Evolutionary conservation across 2,888 invertebrate species (phyloP), one percentile per base, ranked within the genome.

Genomic region (Corbicula japonica): DNA sequence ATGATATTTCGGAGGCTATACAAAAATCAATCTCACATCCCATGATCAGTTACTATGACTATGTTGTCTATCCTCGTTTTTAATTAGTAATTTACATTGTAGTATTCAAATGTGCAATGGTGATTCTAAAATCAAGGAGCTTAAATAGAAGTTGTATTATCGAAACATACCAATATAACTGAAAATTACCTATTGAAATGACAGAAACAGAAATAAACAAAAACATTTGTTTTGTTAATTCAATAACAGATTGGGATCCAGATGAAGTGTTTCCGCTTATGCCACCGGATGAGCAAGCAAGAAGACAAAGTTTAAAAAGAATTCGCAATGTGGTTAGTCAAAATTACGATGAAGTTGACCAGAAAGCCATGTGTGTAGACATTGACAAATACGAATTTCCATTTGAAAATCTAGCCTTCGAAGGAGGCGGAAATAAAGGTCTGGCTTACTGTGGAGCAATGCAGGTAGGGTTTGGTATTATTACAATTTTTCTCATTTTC

Each of bases 371-470:
- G 1, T 30, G 48, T 3, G 75, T 83, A n/a, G 63, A 73, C 38
- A 32, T 83, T 8, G 38, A 63, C 1, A 62, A 88, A n/a, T 90
- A 91, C 63, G 74, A 74, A 10, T 90, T 87, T 68, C 89, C 87
- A 0, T 90, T 90, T 72, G 91, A 91, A 75, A 91, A 91, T 68
- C 81, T 90, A 4, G 86, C 88, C 2, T 90, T 91, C 76, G 90
- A 90, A 65, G 91, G 91, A 10, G 91, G 91, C 3, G 89, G 88
- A 26, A 89, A 87, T 71, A 89, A 90, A 61, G 87, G 87, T 0
- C 68, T 89, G 46, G 87, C 90, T 1, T 91, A 90, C 77, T 87
- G 88, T 54, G 91, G 91, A 1, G 88, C 88, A n/a, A 83, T 91
- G 0, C 82, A 84, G 90, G 91, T 91, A 72, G 80, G 87, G 46